Conservation (phyloP, 2,113 vertebrate genomes). For the Heterotis niloticus region DNA sequence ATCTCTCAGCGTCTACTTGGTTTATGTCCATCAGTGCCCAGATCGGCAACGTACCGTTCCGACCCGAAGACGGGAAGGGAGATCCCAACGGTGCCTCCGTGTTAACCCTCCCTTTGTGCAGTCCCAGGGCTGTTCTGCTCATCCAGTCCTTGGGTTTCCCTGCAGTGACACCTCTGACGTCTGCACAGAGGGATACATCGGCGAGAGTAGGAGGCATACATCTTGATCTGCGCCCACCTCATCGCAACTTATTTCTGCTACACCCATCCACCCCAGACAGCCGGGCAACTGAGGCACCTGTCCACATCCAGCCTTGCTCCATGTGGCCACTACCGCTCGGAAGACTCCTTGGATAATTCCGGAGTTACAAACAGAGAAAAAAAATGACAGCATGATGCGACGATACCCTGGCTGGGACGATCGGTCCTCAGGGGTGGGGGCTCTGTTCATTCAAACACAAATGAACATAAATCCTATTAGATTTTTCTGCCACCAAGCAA, state of each 20-base stretch:
- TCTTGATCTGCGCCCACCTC: slow-evolving; percentile 21
- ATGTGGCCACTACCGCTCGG: neutral
- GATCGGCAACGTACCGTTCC: slow-evolving; percentile 46
- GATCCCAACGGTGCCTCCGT: slow-evolving; percentile 33
- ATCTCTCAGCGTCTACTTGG: slow-evolving; percentile 8
- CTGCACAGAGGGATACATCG: slow-evolving; percentile 49
- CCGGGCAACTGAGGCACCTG: no score
- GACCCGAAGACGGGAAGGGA: slow-evolving; percentile 31
- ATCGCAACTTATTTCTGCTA: slow-evolving; percentile 2
- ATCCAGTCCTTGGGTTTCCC: slow-evolving; percentile 45
- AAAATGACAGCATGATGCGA: neutral
- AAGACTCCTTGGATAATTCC: neutral
- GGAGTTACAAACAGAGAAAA: neutral
- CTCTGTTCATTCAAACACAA: slow-evolving; percentile 37
- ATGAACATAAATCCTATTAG: slow-evolving; percentile 46
- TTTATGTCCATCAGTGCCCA: slow-evolving; percentile 29
- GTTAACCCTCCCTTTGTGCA: slow-evolving; percentile 41
- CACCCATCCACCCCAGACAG: neutral
- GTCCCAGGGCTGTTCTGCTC: slow-evolving; percentile 30
- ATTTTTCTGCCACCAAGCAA: slow-evolving; percentile 32
- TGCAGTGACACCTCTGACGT: slow-evolving; percentile 55
- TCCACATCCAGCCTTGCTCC: neutral
- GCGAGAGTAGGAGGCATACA: slow-evolving; percentile 52
- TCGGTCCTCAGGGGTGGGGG: slow-evolving; percentile 25
- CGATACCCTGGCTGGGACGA: slow-evolving; percentile 14